Percentiles rank a stretch among this genome's conserved stretches.
phyloP scores from a whole-genome alignment of 1,140 invertebrate species.

The Danaus plexippus region DNA sequence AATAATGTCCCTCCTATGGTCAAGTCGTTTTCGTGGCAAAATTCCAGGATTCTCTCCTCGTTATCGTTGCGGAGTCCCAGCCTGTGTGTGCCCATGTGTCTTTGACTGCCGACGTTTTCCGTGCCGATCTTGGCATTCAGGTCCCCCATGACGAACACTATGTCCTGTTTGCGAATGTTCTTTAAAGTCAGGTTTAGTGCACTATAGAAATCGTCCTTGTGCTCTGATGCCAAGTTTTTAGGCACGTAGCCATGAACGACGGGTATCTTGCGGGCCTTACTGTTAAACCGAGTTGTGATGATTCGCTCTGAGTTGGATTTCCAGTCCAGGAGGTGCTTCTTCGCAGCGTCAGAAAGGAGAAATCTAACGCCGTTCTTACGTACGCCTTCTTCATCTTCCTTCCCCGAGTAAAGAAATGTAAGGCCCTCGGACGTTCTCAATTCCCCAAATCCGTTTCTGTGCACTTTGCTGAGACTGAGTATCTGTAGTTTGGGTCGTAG shows the following conservation, averaged over 20 bases:
- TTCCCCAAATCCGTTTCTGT: too few species aligned
- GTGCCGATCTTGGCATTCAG: slow-evolving; percentile 17
- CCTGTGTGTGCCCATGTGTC: slow-evolving; percentile 13
- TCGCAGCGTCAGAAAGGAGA: slow-evolving; percentile 12
- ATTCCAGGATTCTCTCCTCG: slow-evolving; percentile 16
- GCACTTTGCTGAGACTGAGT: too few species aligned
- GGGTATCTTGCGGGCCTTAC: too few species aligned
- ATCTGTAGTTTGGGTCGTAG: too few species aligned
- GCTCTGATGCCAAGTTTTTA: background rate
- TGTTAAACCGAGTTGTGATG: slow-evolving; percentile 17
- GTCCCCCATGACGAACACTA: too few species aligned
- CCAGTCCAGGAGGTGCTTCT: slow-evolving; percentile 16
- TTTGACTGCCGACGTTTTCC: too few species aligned
- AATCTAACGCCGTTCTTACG: too few species aligned
- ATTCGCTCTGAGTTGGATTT: slow-evolving; percentile 23
- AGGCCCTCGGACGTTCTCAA: too few species aligned
- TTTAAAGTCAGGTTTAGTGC: slow-evolving; percentile 5
- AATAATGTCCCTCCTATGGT: too few species aligned
- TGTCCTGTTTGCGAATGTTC: slow-evolving; percentile 13
- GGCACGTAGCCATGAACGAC: slow-evolving; percentile 15
- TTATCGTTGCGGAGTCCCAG: slow-evolving; percentile 19
- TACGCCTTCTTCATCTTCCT: too few species aligned
- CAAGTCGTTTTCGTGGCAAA: slow-evolving; percentile 16
- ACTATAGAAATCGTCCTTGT: slow-evolving; percentile 18
- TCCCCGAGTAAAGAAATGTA: too few species aligned